Conservation (phyloP, 1,140 invertebrate species). For the Philopotamus ludificatus region DNA sequence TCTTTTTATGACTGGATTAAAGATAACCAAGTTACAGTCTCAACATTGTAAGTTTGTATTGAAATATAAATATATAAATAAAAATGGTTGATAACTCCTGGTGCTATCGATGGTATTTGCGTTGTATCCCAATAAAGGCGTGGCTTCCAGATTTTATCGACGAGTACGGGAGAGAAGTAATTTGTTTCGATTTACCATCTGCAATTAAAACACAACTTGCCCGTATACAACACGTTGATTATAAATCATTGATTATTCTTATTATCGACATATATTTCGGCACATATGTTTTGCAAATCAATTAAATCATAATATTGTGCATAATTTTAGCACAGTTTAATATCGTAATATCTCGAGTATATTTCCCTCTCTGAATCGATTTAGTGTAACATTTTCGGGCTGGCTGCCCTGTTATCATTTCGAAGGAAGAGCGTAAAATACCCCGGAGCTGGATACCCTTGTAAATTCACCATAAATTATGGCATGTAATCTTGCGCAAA, state of each 20-base stretch:
- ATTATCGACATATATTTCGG: too few species aligned
- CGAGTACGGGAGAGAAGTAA: not conserved
- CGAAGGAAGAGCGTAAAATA: too few species aligned
- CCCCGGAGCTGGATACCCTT: slow-evolving; percentile 5
- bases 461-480: slow-evolving; percentile 6
- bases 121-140: not conserved
- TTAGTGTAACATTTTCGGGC: too few species aligned
- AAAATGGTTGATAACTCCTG: not conserved
- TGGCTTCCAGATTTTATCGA: not conserved
- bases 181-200: not conserved
- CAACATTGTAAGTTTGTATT: not conserved
- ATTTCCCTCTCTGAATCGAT: too few species aligned
- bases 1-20: slow-evolving; percentile 50
- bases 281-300: too few species aligned
- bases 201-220: not conserved
- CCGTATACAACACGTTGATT: not conserved
- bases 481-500: not conserved
- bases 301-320: too few species aligned
- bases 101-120: not conserved
- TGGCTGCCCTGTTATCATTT: too few species aligned
- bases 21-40: not conserved
- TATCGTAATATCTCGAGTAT: too few species aligned
- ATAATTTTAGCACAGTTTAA: too few species aligned
- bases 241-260: too few species aligned
- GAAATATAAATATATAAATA: not conserved